Percentiles rank a stretch among this genome's conserved stretches.
These are phyloP conservation scores for Hydrotaea diabolus DNA, from an alignment of 2,888 invertebrate species.

Conservation along the genomic window DNA sequence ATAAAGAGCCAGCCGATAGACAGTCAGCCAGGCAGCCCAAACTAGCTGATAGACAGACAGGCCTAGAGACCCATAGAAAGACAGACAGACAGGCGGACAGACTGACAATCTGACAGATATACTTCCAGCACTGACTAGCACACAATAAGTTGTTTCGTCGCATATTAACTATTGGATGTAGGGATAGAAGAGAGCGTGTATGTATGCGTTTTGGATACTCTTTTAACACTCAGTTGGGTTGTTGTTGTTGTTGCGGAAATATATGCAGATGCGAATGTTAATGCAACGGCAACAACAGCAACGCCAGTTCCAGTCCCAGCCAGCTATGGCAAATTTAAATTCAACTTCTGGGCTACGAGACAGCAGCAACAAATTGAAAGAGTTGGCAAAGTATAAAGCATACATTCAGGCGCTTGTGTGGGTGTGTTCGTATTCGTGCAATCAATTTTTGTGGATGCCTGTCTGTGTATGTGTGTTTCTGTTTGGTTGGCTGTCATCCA, in stretches of 20 bases:
- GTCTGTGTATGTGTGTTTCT: background rate
- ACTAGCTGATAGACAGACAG: background rate
- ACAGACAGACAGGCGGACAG: background rate
- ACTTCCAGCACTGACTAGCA: background rate
- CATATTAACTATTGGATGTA: background rate
- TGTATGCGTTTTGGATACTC: background rate
- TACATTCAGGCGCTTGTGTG: background rate
- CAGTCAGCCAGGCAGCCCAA: background rate
- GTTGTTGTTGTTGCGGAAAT: conserved; percentile 10
- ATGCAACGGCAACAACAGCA: conserved; percentile 1
- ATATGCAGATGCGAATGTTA: conserved; percentile 20
- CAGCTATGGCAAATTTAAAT: background rate
- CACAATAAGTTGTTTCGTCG: conserved; percentile 11
- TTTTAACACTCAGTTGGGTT: background rate
- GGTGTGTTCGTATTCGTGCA: background rate
- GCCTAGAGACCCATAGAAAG: background rate
- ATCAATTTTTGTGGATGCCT: background rate
- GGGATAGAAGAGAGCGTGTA: background rate
- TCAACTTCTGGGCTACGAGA: background rate
- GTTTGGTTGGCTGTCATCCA: conserved; percentile 6
- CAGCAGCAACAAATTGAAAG: conserved; percentile 23
- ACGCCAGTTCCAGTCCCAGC: background rate
- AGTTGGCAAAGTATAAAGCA: conserved; percentile 6
- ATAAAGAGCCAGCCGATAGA: background rate
- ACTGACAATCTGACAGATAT: background rate